These are phyloP conservation scores for Nannospalax galili DNA, from an alignment of 2,113 vertebrate species.

Conservation along the genomic window DNA sequence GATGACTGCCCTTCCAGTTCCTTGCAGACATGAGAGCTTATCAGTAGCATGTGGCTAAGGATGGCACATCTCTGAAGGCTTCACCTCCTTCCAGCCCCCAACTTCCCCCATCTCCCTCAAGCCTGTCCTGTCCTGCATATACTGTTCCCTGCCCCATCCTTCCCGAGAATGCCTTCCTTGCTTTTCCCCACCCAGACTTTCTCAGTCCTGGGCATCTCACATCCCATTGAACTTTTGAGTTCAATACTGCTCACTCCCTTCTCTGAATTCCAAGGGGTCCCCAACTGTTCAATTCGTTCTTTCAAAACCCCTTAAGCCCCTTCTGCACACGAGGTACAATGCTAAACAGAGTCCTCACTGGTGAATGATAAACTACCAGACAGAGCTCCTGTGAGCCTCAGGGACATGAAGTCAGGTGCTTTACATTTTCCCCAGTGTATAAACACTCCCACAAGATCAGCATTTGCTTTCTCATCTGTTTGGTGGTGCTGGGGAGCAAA, in stretches of 20 bases:
- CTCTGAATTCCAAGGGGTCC: background rate
- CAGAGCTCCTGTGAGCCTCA: background rate
- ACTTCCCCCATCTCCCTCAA: background rate
- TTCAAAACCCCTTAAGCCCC: background rate
- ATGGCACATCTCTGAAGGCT: background rate
- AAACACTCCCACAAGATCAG: background rate
- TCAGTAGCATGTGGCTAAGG: background rate
- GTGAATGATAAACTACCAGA: background rate
- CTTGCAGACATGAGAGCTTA: background rate
- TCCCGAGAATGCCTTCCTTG: background rate
- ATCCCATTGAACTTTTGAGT: background rate
- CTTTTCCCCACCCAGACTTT: background rate
- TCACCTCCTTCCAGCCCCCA: background rate
- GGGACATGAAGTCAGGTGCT: background rate
- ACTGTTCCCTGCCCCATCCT: background rate
- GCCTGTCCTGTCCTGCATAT: background rate
- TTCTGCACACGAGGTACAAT: background rate
- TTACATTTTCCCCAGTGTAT: background rate
- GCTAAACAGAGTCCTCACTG: rapidly evolving
- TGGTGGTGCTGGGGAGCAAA: background rate
- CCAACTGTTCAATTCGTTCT: background rate
- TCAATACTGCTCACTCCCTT: background rate
- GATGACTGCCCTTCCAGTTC: background rate
- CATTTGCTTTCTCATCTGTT: background rate
- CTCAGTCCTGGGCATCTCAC: background rate